Conservation (phyloP, 37 sponge, comb jelly and placozoan species). For the Beroe ovata region DNA sequence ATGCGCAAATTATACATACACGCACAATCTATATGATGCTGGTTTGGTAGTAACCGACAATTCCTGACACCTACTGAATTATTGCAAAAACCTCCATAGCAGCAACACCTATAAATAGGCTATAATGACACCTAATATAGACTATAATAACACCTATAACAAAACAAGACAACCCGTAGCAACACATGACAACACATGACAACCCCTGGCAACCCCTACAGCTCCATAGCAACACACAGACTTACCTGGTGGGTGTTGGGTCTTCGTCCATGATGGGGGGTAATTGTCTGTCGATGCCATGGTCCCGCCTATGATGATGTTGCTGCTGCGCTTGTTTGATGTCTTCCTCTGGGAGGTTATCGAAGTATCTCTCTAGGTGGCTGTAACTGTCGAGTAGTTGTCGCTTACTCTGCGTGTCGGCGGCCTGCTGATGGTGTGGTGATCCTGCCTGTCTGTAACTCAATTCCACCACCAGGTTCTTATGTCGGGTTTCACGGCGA, state of each 20-base stretch:
- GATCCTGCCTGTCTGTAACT: not conserved
- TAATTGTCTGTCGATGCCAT: not conserved
- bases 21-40: no score
- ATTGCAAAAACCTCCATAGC: no score
- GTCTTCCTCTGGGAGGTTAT: not conserved
- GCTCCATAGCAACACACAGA: not conserved
- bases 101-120: no score
- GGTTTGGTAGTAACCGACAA: no score
- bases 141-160: not conserved
- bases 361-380: not conserved
- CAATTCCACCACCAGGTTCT: not conserved
- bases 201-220: not conserved
- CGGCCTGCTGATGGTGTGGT: not conserved
- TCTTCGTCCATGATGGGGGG: not conserved
- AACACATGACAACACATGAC: not conserved
- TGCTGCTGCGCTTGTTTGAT: not conserved
- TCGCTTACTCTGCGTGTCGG: not conserved
- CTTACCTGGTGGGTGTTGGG: conserved; percentile 39
- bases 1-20: no score
- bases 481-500: not conserved
- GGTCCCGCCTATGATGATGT: not conserved
- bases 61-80: no score
- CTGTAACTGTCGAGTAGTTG: not conserved
- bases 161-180: not conserved
- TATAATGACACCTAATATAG: no score